A percentile compares a stretch with the other conserved stretches of the same genome.
These are phyloP conservation scores for Anarsia innoxiella DNA, from an alignment of 2,888 invertebrate genomes.

Conservation along the genomic window DNA sequence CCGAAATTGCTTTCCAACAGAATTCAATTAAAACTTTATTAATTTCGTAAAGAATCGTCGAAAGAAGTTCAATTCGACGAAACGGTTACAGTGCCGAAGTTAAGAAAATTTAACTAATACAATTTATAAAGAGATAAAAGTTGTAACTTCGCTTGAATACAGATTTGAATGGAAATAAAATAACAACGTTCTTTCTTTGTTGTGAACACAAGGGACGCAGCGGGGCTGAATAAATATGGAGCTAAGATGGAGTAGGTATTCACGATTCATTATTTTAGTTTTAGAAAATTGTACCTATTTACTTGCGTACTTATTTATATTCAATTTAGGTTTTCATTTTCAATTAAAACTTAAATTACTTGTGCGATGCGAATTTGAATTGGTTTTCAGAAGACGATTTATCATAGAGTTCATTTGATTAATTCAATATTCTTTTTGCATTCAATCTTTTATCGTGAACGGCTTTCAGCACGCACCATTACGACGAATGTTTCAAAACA, in stretches of 20 bases:
- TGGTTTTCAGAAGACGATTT: background rate
- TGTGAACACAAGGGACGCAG: too few relatives aligned
- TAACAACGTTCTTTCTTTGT: constrained; percentile 16
- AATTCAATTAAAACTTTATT: constrained; percentile 73
- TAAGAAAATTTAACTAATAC: constrained; percentile 58
- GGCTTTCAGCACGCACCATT: background rate
- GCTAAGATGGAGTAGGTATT: too few relatives aligned
- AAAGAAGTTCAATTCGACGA: constrained; percentile 52
- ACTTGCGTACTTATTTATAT: too few relatives aligned
- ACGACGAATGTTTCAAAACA: background rate
- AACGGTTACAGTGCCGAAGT: constrained; percentile 54
- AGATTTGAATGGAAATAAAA: constrained; percentile 12
- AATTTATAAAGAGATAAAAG: constrained; percentile 59
- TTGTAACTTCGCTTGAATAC: constrained; percentile 19
- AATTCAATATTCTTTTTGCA: too few relatives aligned
- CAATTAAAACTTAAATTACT: background rate
- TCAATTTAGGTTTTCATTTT: too few relatives aligned
- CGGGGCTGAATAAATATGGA: background rate
- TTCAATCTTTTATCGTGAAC: too few relatives aligned
- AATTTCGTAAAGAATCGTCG: constrained; percentile 62
- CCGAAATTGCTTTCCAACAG: constrained; percentile 53
- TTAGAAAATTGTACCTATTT: too few relatives aligned
- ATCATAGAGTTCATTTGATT: background rate
- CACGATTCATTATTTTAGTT: too few relatives aligned
- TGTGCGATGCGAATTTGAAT: background rate